Percentiles rank a stretch among this genome's conserved stretches.
These are phyloP conservation scores for Caenorhabditis tropicalis DNA, from an alignment of 1,140 invertebrate genomes.

Conservation along the genomic window DNA sequence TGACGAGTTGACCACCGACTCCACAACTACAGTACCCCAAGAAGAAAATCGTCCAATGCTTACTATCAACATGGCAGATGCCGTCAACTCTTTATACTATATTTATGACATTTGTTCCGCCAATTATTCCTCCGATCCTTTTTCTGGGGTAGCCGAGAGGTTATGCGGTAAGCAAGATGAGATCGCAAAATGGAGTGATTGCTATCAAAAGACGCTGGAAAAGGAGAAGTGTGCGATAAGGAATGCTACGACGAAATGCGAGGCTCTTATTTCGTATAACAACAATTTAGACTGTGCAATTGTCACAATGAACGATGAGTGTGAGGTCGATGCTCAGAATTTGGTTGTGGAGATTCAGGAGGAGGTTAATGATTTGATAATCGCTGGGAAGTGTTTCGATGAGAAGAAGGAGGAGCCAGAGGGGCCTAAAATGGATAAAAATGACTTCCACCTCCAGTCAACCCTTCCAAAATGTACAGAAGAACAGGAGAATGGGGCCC, in stretches of 20 bases:
- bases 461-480: conserved; percentile 59
- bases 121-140: conserved; percentile 27
- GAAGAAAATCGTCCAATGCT: background rate
- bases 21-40: background rate
- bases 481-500: conserved; percentile 68
- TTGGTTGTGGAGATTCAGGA: conserved; percentile 65
- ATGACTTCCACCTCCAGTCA: conserved; percentile 62
- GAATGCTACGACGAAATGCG: conserved; percentile 55
- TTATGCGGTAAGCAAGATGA: conserved; percentile 50
- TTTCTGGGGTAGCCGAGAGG: background rate
- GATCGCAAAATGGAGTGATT: conserved; percentile 51
- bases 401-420: conserved; percentile 52
- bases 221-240: conserved; percentile 53
- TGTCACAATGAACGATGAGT: conserved; percentile 63
- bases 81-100: conserved; percentile 47
- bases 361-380: conserved; percentile 67
- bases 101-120: conserved; percentile 52
- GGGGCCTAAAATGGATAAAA: conserved; percentile 8
- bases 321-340: conserved; percentile 67
- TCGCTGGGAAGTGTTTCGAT: conserved; percentile 64
- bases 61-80: conserved; percentile 40
- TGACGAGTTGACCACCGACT: background rate
- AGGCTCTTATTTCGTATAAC: conserved; percentile 67
- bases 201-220: conserved; percentile 56
- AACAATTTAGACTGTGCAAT: conserved; percentile 67